phyloP scores from a whole-genome alignment of 2,888 invertebrate species.

The Clistopyga incitator region DNA sequence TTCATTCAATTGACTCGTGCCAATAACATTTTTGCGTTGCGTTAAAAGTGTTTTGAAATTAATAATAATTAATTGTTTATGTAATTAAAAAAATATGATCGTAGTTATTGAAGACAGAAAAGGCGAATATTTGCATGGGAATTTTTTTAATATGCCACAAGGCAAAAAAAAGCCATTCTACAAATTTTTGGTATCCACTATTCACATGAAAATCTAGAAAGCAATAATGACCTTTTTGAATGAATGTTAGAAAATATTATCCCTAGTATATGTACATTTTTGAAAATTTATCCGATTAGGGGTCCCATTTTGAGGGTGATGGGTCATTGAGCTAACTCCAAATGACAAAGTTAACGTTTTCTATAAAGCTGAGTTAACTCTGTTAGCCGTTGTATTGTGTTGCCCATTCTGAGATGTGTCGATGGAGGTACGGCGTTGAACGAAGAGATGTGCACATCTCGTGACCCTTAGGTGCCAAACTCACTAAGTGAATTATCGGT shows the following conservation, averaged over 20 bases:
- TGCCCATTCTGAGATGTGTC: not conserved
- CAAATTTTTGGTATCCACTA: no score
- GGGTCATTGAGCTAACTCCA: not conserved
- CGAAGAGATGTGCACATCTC: slow-evolving; percentile 21
- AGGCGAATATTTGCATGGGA: no score
- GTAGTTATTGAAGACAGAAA: no score
- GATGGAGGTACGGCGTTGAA: not conserved
- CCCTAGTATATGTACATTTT: no score
- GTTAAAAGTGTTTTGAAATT: no score
- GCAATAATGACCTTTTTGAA: no score
- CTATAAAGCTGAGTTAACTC: slow-evolving; percentile 1
- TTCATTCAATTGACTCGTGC: not conserved
- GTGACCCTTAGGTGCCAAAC: slow-evolving; percentile 59
- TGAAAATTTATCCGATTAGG: not conserved
- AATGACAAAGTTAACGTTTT: not conserved
- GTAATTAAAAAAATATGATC: no score
- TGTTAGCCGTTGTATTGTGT: not conserved
- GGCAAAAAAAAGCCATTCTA: no score
- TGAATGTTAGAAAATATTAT: no score
- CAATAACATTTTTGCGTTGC: not conserved
- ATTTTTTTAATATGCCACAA: no score
- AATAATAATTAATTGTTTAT: no score
- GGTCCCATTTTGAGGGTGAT: not conserved
- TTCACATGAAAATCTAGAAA: no score
- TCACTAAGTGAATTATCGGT: slow-evolving; percentile 67